Evolutionary conservation across 2,113 vertebrate genomes (phyloP), one percentile per base, ranked within the genome.

Genomic region (Ceyx margarethae): DNA sequence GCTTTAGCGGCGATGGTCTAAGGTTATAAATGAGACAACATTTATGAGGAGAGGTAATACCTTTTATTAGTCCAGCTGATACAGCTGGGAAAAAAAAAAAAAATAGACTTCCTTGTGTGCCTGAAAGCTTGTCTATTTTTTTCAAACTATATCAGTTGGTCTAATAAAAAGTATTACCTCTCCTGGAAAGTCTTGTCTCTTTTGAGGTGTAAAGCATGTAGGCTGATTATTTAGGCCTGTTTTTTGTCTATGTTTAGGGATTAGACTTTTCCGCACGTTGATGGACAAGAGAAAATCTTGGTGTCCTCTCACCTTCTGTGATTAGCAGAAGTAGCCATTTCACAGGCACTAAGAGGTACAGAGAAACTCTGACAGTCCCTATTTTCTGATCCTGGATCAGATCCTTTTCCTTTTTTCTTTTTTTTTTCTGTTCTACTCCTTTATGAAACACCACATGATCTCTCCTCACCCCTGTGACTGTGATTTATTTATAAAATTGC

Each of bases 1-100:
- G 85, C 85, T 92, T 93, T 92, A 92, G 85, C 0, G 0, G 60
- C 58, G 78, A 89, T 87, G 58, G 78, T 94, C 78, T 95, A 76
- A 94, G 87, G 91, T 95, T 95, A 89, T 91, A 95, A 96, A 96
- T 94, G 94, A 94, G 91, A 94, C 64, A 91, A 94, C 72, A 80
- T 89, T 92, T 95, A 85, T 92, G 92, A 94, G 64, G 60, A 91
- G 75, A 85, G 72, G 87, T 95, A 92, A 95, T 95, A 87, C 89
- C 89, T 94, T 94, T 89, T 94, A 95, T 95, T 95, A 87, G 87
- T 91, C 53, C 37, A 61, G 15, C 45, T 93, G 85, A 95, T 76
- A 76, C 16, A 89, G 40, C 57, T 69, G 23, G 20, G 4, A 7
- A 19, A 78, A 77, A 66, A 78, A 48, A 60, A 60, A 62, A 40